These are phyloP conservation scores for Sphaerophoria taeniata DNA, from an alignment of 2,888 invertebrate species.

Conservation along the genomic window DNA sequence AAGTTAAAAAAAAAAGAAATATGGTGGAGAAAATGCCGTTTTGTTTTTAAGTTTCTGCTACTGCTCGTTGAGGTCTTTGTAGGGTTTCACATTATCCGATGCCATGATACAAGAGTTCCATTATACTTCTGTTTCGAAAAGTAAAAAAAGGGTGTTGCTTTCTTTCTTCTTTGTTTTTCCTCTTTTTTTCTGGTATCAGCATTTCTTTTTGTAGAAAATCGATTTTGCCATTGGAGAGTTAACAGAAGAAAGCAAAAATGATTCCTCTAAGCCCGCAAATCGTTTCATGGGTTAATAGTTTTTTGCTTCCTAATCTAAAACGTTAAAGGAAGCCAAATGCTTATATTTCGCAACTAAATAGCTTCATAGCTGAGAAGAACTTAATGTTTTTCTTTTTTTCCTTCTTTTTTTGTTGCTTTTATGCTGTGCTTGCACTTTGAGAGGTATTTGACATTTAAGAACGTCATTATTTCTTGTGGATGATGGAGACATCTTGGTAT, in stretches of 20 bases:
- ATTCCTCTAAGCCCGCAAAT: slow-evolving; percentile 19
- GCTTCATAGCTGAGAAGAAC: slow-evolving; percentile 1
- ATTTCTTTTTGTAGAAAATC: slow-evolving; percentile 46
- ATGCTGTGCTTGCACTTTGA: slow-evolving; percentile 34
- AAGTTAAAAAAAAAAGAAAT: neutral
- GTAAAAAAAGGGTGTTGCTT: neutral
- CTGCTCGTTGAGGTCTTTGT: slow-evolving; percentile 32
- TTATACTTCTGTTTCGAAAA: neutral
- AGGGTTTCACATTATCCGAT: slow-evolving; percentile 59
- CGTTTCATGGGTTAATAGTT: slow-evolving; percentile 45
- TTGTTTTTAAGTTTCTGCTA: slow-evolving; percentile 29
- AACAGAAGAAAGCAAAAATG: neutral
- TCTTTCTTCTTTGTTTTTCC: slow-evolving; percentile 16
- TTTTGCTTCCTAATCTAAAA: slow-evolving; percentile 46
- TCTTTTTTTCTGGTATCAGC: neutral
- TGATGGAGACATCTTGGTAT: neutral
- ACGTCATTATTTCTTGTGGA: neutral
- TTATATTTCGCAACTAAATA: slow-evolving; percentile 21
- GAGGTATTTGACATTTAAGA: slow-evolving; percentile 39
- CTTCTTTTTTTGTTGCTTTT: neutral
- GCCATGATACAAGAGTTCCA: neutral
- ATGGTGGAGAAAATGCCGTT: slow-evolving; percentile 20
- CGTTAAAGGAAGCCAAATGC: slow-evolving; percentile 43
- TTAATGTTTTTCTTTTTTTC: slow-evolving; percentile 11
- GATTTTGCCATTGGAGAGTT: slow-evolving; percentile 53